phyloP scores from a whole-genome alignment of 2,113 vertebrate species.

The Cryptomyrus ogoouensis region DNA sequence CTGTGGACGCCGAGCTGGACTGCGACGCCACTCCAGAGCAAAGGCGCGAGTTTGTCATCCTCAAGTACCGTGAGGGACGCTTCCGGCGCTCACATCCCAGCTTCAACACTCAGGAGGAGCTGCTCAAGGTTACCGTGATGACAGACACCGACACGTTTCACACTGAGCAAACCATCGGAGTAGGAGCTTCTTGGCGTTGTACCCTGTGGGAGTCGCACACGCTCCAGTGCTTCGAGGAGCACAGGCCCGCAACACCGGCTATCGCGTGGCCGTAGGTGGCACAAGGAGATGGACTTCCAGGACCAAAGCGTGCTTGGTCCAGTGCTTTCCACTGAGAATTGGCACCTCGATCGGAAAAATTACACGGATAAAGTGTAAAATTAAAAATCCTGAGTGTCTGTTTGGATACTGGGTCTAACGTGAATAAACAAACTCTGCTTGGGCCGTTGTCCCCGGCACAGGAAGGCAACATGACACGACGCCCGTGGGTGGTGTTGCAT shows the following conservation, averaged over 20 bases:
- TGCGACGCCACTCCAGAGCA: slow-evolving; percentile 64
- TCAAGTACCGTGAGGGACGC: slow-evolving; percentile 79
- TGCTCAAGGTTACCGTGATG: slow-evolving; percentile 73
- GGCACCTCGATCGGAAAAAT: background rate
- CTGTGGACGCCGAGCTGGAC: slow-evolving; percentile 58
- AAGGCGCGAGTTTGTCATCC: slow-evolving; percentile 76
- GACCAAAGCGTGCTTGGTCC: background rate
- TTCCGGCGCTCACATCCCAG: slow-evolving; percentile 73
- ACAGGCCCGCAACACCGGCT: background rate
- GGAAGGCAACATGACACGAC: background rate
- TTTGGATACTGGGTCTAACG: background rate
- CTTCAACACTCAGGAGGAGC: slow-evolving; percentile 69
- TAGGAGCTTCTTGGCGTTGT: background rate
- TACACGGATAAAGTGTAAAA: background rate
- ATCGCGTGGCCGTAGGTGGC: background rate
- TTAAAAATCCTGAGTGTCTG: background rate
- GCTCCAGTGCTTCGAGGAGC: background rate
- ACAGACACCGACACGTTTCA: background rate
- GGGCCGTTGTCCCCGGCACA: background rate
- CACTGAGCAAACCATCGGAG: background rate
- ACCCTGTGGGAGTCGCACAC: background rate
- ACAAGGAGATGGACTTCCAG: background rate
- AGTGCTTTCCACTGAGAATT: background rate
- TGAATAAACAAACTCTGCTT: background rate
- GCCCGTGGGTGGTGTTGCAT: background rate